Evolutionary conservation across 2,797 vertebrate genomes (phyloP), one percentile per base, ranked within the genome.

Genomic region (Rhadinocentrus ornatus): DNA sequence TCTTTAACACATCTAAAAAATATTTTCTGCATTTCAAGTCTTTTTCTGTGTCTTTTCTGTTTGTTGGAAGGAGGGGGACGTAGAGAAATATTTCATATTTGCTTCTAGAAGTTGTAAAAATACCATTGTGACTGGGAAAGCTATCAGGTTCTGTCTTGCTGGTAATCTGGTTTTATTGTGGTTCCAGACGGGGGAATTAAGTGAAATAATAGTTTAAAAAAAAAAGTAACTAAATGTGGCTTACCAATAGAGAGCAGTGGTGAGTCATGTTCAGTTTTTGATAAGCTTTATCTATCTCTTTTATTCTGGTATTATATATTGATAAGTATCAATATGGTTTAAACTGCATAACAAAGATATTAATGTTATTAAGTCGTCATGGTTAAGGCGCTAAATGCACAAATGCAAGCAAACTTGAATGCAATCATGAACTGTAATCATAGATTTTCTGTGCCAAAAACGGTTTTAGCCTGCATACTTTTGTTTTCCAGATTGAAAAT

Each of bases 241-340:
- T 22, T 22, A 9, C 89, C 93, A 85, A 59, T 78, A 93, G 93
- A 85, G 86, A 24, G 88, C 87, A 79, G 77, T 61, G 20, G 67
- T 57, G 84, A 87, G 87, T 82, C 70, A 77, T 29, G 48, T 39
- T 65, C 39, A 62, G 2, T 57, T 67, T 7, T 39, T 7, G 22
- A 24, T 18, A 29, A 35, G 18, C 9, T 3, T 18, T 12, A 18
- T 2, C 24, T 58, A 6, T 12, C 3, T 9, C 9, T 37, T 18
- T 18, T 50, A 26, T 27, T 41, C 26, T 57, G 2, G 6, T 3
- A n/a, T 24, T 26, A 7, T 16, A 13, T 26, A 1, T 27, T 69
- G 15, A 2, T 2, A 5, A 24, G 7, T 54, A 39, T 26, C 74
- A 46, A 56, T 56, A 12, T 35, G 6, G 31, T 8, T 0, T 1